phyloP scores from a whole-genome alignment of 1,140 invertebrate genomes.

The Drosophila sulfurigaster region DNA sequence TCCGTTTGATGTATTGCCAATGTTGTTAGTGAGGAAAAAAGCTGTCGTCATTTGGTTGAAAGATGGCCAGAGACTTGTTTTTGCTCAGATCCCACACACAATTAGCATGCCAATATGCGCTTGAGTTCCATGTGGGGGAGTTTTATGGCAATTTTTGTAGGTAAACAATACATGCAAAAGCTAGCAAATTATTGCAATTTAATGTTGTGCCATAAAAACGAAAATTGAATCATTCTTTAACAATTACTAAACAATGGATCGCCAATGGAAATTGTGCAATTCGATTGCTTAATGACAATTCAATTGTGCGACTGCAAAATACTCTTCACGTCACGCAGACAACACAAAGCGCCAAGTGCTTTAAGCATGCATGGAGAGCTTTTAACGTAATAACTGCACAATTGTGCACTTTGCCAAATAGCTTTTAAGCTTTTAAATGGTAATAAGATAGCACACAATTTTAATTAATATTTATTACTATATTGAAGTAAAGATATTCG shows the following conservation, averaged over 20 bases:
- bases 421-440: neutral
- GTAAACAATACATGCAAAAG: constrained; percentile 17
- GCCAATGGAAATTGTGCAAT: constrained; percentile 1
- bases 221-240: constrained; percentile 4
- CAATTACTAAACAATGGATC: constrained; percentile 3
- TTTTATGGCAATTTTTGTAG: constrained; percentile 17
- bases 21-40: neutral
- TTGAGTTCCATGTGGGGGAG: constrained; percentile 15
- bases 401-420: neutral
- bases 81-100: constrained; percentile 61
- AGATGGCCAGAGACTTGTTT: constrained; percentile 33
- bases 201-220: neutral
- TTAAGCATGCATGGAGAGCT: constrained; percentile 7
- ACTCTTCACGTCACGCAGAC: neutral
- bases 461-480: too few species aligned
- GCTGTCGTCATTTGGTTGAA: constrained; percentile 12
- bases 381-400: neutral
- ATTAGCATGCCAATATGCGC: constrained; percentile 50
- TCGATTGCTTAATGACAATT: neutral
- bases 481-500: too few species aligned
- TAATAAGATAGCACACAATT: neutral
- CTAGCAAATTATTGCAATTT: constrained; percentile 23
- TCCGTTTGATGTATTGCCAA: constrained; percentile 20
- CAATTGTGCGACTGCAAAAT: neutral
- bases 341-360: constrained; percentile 1